Conservation (phyloP, 1,140 invertebrate genomes). For the Drosophila elegans region DNA sequence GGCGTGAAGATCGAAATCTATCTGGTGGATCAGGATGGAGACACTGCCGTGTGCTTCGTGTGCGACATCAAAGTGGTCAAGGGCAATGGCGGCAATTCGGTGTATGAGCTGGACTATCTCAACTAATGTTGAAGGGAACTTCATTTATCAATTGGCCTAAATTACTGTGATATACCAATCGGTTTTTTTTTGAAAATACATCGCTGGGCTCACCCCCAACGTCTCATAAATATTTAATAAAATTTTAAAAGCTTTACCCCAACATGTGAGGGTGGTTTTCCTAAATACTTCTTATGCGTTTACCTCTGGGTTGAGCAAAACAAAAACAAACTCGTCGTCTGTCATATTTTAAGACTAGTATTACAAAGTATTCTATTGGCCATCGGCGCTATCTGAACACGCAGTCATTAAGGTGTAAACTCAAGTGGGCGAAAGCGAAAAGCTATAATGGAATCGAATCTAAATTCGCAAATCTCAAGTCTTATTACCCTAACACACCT, state of each 20-base stretch:
- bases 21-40: constrained; percentile 73
- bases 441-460: constrained; percentile 54
- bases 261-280: constrained; percentile 14
- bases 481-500: constrained; percentile 67
- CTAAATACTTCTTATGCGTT: constrained; percentile 4
- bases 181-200: constrained; percentile 5
- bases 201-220: background rate
- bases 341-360: background rate
- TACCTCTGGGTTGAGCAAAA: background rate
- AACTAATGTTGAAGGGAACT: constrained; percentile 12
- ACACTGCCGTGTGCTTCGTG: constrained; percentile 65
- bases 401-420: constrained; percentile 20
- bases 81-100: constrained; percentile 6
- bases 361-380: constrained; percentile 35
- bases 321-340: background rate
- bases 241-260: constrained; percentile 38
- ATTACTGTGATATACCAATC: constrained; percentile 58
- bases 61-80: constrained; percentile 81
- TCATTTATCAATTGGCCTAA: constrained; percentile 30
- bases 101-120: constrained; percentile 56
- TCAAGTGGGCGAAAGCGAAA: constrained; percentile 39
- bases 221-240: constrained; percentile 38
- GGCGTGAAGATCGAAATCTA: constrained; percentile 76
- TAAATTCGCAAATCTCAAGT: constrained; percentile 27
- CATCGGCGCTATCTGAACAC: constrained; percentile 34